These are phyloP conservation scores for Mycogona germanica DNA, from an alignment of 2,888 invertebrate genomes.

Conservation along the genomic window DNA sequence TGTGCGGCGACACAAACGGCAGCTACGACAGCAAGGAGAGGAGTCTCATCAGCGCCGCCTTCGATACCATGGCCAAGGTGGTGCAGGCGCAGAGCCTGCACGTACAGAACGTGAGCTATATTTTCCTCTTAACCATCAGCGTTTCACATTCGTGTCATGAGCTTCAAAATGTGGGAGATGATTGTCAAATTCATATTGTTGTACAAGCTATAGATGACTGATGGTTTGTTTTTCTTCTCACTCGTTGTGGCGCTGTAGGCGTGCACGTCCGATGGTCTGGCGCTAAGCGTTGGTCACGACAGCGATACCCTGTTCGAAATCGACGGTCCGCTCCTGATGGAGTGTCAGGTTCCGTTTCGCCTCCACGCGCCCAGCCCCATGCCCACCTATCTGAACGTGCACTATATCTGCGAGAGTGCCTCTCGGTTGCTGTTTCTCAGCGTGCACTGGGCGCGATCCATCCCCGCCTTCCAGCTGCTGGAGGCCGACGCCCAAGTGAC, in stretches of 20 bases:
- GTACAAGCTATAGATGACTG: too few species aligned
- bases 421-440: slow-evolving; percentile 80
- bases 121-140: not conserved
- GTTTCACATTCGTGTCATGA: not conserved
- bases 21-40: slow-evolving; percentile 50
- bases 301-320: slow-evolving; percentile 14
- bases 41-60: slow-evolving; percentile 52
- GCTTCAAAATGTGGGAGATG: too few species aligned
- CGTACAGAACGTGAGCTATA: slow-evolving; percentile 16
- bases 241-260: not conserved
- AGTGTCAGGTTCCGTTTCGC: slow-evolving; percentile 57
- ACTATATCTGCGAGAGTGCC: slow-evolving; percentile 91
- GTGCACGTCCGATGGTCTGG: slow-evolving; percentile 6
- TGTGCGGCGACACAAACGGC: slow-evolving; percentile 42
- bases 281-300: slow-evolving; percentile 9
- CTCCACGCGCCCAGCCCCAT: slow-evolving; percentile 62
- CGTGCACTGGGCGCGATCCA: slow-evolving; percentile 77
- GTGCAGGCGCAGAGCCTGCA: slow-evolving; percentile 23
- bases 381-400: slow-evolving; percentile 80
- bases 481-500: slow-evolving; percentile 72
- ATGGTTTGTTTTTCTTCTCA: slow-evolving; percentile 11
- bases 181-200: too few species aligned
- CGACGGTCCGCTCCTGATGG: slow-evolving; percentile 50
- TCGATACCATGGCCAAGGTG: slow-evolving; percentile 55
- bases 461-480: slow-evolving; percentile 67